These are phyloP conservation scores for Conus betulinus DNA, from an alignment of 1,140 invertebrate species.

Conservation along the genomic window DNA sequence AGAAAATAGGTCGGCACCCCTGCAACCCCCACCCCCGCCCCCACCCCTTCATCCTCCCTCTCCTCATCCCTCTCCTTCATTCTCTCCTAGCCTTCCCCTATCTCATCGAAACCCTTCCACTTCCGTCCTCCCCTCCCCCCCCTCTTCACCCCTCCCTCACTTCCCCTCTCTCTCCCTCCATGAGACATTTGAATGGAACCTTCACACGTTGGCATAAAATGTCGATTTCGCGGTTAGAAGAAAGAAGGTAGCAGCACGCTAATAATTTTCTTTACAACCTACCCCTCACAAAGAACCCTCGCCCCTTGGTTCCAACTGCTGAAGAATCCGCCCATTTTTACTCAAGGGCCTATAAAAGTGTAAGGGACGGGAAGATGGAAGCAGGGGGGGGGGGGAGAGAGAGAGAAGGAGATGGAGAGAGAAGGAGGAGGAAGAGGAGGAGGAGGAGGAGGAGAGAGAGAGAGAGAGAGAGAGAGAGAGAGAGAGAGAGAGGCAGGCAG, in stretches of 20 bases:
- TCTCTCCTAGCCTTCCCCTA: neutral
- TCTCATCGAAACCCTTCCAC: neutral
- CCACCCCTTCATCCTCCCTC: neutral
- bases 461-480: too few species aligned
- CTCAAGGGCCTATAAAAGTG: too few species aligned
- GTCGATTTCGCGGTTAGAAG: neutral
- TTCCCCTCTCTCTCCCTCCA: slow-evolving; percentile 7
- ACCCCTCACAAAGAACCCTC: too few species aligned
- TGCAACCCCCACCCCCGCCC: neutral
- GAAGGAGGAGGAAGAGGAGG: neutral
- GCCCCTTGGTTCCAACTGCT: too few species aligned
- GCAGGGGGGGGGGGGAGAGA: too few species aligned
- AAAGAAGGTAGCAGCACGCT: neutral
- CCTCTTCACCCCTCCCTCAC: neutral
- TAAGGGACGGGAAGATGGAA: too few species aligned
- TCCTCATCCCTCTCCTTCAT: neutral
- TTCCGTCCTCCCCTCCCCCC: neutral
- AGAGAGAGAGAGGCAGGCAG: too few species aligned
- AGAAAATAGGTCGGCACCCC: too few species aligned
- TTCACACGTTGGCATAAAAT: neutral
- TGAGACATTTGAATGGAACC: neutral
- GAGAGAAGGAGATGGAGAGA: neutral
- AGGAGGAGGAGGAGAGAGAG: too few species aligned
- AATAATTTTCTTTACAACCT: neutral
- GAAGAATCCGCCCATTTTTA: too few species aligned